Percentiles rank a stretch among this genome's conserved stretches.
phyloP scores from a whole-genome alignment of 2,113 vertebrate species.

The Phrynosoma blainvillii region DNA sequence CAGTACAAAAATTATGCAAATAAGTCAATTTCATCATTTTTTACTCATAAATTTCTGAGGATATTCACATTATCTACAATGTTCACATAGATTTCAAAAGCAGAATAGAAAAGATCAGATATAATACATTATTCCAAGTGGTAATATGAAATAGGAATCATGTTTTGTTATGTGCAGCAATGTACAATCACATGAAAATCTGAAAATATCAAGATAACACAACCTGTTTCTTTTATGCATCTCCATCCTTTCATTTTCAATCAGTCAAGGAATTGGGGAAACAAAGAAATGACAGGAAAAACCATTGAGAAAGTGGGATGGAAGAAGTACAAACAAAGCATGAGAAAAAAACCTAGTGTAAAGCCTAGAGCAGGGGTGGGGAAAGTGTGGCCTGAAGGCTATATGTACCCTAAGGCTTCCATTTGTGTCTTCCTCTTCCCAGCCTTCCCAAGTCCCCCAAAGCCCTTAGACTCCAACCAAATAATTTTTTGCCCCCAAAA shows the following conservation, averaged over 20 bases:
- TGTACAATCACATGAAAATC: not conserved
- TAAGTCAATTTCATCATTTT: not conserved
- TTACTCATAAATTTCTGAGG: conserved; percentile 11
- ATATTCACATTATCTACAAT: conserved; percentile 6
- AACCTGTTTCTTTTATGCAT: not conserved
- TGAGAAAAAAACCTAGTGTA: not conserved
- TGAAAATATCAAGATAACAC: not conserved
- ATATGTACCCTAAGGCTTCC: no score
- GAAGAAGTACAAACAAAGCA: not conserved
- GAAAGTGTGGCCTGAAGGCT: no score
- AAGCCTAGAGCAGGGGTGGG: not conserved
- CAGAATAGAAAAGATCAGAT: not conserved
- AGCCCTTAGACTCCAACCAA: no score
- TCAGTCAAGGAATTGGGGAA: conserved; percentile 7
- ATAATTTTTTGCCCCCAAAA: no score
- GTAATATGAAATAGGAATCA: not conserved
- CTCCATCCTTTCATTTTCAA: not conserved
- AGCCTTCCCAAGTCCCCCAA: no score
- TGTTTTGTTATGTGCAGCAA: fast-evolving
- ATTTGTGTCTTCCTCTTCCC: no score
- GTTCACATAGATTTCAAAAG: conserved; percentile 30
- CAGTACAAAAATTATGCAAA: not conserved
- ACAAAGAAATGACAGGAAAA: fast-evolving
- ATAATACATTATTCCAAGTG: conserved; percentile 25
- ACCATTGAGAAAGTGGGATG: not conserved